These are phyloP conservation scores for Anabacerthia variegaticeps DNA, from an alignment of 2,797 vertebrate species.

Conservation along the genomic window DNA sequence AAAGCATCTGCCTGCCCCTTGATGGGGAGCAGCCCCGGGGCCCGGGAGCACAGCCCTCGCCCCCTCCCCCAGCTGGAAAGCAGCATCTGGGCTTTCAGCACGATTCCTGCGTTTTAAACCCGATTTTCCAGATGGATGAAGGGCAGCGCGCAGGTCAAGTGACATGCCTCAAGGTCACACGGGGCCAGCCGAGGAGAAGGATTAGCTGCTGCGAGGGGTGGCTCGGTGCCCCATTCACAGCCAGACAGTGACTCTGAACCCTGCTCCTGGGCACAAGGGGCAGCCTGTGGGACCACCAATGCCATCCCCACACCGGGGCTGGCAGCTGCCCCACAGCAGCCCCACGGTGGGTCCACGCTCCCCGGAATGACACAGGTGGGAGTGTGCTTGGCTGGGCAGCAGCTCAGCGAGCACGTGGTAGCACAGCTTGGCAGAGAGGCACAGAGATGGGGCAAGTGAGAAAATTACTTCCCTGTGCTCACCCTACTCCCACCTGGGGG, in stretches of 20 bases:
- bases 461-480: neutral
- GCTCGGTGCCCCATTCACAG: neutral
- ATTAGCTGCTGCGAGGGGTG: neutral
- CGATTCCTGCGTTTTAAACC: conserved; percentile 39
- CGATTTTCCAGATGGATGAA: conserved; percentile 63
- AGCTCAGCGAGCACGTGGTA: fast-evolving
- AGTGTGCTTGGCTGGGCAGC: fast-evolving
- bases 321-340: neutral
- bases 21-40: neutral
- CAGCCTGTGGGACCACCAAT: neutral
- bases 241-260: fast-evolving
- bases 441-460: fast-evolving
- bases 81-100: conserved; percentile 29
- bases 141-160: conserved; percentile 18
- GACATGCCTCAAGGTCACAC: conserved; percentile 31
- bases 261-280: fast-evolving
- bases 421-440: neutral
- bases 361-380: neutral
- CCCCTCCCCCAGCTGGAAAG: conserved; percentile 39
- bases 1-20: fast-evolving
- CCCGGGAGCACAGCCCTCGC: fast-evolving
- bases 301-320: neutral
- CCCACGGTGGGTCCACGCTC: neutral
- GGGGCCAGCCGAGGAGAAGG: neutral
- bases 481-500: neutral